Evolutionary conservation across 1,140 invertebrate species (phyloP).

Genomic region (Agrilus planipennis): DNA sequence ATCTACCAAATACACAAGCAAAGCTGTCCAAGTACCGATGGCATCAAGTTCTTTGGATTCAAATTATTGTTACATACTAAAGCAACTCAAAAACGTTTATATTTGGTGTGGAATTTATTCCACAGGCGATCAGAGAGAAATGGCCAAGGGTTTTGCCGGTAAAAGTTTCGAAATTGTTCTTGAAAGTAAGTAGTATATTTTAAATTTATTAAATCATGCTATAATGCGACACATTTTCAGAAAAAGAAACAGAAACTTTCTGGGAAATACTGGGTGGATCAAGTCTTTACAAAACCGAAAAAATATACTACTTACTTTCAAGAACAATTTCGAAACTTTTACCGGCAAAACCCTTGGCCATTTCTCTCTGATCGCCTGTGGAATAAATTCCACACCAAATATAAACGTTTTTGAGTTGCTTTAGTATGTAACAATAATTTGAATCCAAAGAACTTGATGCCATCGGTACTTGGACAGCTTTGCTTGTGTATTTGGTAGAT

Average conservation of each 20-base stretch:
- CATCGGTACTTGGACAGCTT: constrained; percentile 60
- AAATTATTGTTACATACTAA: constrained; percentile 72
- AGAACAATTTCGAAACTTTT: constrained; percentile 49
- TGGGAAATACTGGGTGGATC: constrained; percentile 53
- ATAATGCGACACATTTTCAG: no score
- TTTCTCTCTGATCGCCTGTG: constrained; percentile 62
- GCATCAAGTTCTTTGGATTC: constrained; percentile 62
- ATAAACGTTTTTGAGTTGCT: constrained; percentile 44
- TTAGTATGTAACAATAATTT: constrained; percentile 72
- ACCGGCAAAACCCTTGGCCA: constrained; percentile 58
- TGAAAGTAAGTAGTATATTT: constrained; percentile 41
- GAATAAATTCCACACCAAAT: constrained; percentile 63
- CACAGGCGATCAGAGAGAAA: constrained; percentile 62
- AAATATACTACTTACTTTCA: constrained; percentile 42
- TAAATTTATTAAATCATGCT: no score
- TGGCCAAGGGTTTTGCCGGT: constrained; percentile 58
- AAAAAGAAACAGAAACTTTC: constrained; percentile 53
- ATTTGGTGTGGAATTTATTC: constrained; percentile 63
- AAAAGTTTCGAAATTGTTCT: constrained; percentile 49
- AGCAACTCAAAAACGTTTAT: constrained; percentile 44
- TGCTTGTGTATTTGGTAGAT: constrained; percentile 55
- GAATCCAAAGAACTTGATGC: constrained; percentile 62
- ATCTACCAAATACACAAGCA: constrained; percentile 55
- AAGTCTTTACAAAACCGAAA: constrained; percentile 19
- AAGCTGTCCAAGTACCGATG: constrained; percentile 60